Base-by-base conservation (phyloP, 2,113 vertebrate genomes). In the Sphaerodactylus townsendi region DNA sequence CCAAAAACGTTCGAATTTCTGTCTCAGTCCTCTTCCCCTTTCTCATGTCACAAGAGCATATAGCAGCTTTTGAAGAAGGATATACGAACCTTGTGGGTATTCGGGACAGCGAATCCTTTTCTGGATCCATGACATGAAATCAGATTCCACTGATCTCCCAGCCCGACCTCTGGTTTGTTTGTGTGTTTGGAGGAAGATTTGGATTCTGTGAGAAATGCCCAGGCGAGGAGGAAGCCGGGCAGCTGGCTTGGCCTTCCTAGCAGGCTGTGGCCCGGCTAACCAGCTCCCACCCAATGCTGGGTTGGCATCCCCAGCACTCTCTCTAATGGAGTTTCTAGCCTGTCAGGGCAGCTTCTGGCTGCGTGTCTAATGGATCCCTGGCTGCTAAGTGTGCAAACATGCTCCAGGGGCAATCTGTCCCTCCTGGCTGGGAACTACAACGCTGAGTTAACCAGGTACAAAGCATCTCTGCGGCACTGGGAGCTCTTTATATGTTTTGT, bases 331-430 rank as follows among this genome's bases (percentile, higher is more conserved):
- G 44, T 83, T 76, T 41, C 44, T 76, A 53, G 62, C 82, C 73
- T 83, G 46, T 9, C 11, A 83, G 82, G 82, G 48, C 23, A 35
- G 82, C 82, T 83, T 72, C 64, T 4, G 72, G 82, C 82, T n/a
- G 62, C 17, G 19, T 28, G 8, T 68, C 46, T 83, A 83, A 83
- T 83, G 82, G 82, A 83, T 83, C 82, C 82, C 82, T 53, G 33
- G 13, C 73, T 68, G 71, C 70, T 28, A 35, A 66, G 33, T 48
- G 56, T 28, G 46, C 72, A 41, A 53, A 39, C 15, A 30, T 53
- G 72, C 62, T 77, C 11, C n/a, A 68, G 64, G 64, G 25, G 64
- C 64, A 76, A 68, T 68, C 15, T 69, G n/a, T 77, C 82, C 73
- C 64, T 72, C 50, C 73, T 30, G 69, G 69, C 76, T 72, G 14